Base-by-base conservation (phyloP, 2,888 invertebrate genomes). In the Fragum fragum region DNA sequence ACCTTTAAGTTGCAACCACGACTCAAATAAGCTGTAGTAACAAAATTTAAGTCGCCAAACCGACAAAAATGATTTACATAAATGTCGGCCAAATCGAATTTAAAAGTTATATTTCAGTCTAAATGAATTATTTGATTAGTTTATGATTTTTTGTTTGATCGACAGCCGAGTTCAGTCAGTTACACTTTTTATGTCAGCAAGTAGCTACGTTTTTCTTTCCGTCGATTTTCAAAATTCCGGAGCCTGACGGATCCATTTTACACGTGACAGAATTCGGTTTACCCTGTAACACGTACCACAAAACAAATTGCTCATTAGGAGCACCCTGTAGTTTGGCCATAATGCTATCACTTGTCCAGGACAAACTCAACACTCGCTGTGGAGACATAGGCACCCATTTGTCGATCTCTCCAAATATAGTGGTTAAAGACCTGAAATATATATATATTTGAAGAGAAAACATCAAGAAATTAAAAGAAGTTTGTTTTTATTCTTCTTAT, bases 301-400 rank as follows among this genome's bases (percentile, higher is more conserved):
- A 87, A 39, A 80, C 73, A 32, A 91, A 88, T n/a, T 21, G 39
- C 73, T 92, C 92, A 0, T 61, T 71, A 7, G 87, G 81, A 5
- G 82, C 85, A 9, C 92, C 92, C 16, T 72, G 79, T 5, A 91
- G 76, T 3, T 66, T 59, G 0, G 89, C 78, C 18, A 73, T 71
- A 23, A 91, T 84, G 9, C 90, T 85, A 21, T 75, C 82, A 61
- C 83, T 81, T 0, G 82, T 81, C 66, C 85, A 79, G 0, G 28
- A 26, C 6, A 92, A 86, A 39, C 73, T 42, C 7, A 72, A 66
- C 7, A 92, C 85, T 29, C 92, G 80, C 68, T 91, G 88, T 11
- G 88, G 87, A 11, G 91, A 92, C 81, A 92, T 89, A 0, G 91
- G 90, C 0, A 90, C 90, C 91, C 90, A 91, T 71, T 92, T 91